Evolutionary conservation across 2,888 invertebrate genomes (phyloP).

Genomic region (Timandra comae): DNA sequence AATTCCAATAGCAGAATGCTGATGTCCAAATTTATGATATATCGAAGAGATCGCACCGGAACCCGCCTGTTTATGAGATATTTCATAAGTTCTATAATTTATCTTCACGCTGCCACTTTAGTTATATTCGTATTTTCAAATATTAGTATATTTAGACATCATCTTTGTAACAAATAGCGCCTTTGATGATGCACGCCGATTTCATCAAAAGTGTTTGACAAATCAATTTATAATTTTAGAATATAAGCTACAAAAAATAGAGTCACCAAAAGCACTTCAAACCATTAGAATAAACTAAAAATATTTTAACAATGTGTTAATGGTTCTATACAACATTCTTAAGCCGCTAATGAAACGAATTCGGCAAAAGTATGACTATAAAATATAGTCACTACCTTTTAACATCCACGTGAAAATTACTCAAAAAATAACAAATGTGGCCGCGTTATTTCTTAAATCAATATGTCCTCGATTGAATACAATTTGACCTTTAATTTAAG

Average conservation of each 20-base stretch:
- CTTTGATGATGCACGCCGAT: no score
- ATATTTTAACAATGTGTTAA: conserved; percentile 49
- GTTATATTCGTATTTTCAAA: no score
- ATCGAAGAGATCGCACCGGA: conserved; percentile 49
- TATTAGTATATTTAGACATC: no score
- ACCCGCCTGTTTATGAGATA: conserved; percentile 66
- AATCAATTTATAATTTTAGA: no score
- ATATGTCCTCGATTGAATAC: conserved; percentile 22
- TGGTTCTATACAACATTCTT: conserved; percentile 35
- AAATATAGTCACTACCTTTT: conserved; percentile 35
- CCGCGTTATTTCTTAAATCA: conserved; percentile 24
- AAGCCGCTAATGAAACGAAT: conserved; percentile 53
- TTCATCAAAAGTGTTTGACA: no score
- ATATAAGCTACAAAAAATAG: neutral
- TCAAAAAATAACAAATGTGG: conserved; percentile 23
- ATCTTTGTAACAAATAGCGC: no score
- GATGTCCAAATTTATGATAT: conserved; percentile 69
- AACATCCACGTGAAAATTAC: conserved; percentile 51
- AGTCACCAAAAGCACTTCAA: conserved; percentile 4
- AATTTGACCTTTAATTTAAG: conserved; percentile 13
- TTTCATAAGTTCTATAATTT: conserved; percentile 63
- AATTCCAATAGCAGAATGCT: conserved; percentile 62
- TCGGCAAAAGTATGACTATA: conserved; percentile 38
- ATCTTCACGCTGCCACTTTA: conserved; percentile 50
- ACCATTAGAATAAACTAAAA: conserved; percentile 35